Base-by-base conservation (phyloP, 1,140 invertebrate genomes). In the Radopholus similis region DNA sequence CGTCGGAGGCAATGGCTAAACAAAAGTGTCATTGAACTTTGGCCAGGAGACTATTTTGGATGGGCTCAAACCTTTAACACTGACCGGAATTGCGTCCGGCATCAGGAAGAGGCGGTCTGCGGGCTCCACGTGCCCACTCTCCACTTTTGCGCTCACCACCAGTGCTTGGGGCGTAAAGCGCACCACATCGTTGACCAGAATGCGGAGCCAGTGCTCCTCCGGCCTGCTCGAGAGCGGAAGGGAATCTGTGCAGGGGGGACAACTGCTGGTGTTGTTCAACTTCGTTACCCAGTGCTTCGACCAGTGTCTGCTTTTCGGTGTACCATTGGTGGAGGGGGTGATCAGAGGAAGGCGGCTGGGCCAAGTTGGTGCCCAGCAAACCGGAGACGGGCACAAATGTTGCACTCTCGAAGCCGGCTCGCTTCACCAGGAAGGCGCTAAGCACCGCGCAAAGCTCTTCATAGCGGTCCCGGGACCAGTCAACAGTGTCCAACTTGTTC, bases 381-480 rank as follows among this genome's bases (percentile, higher is more conserved):
- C 95, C 96, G 80, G 92, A 96, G 77, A 93, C 95, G 6, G 96
- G 95, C 11, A 98, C 89, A 86, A 90, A 99, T 1, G 86, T 89
- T 0, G 97, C 88, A 84, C 93, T 91, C 8, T 71, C 68, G 56
- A 83, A 83, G 28, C 79, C 79, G 55, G 79, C 95, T n/a, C 90
- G 91, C 85, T 95, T 91, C 83, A 92, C 93, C 0, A 98, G 84
- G 79, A 97, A 98, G n/a, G 84, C 75, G 67, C 88, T 89, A 30
- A 99, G 84, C 82, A 93, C 95, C 53, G 87, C 86, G 0, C 88
- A 87, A 57, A 99, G 93, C 80, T 95, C 91, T 73, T 89, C 85
- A 83, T 92, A 97, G 72, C 92, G 86, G 54, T 89, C 87, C 38
- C 74, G 37, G 23, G 75, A 77, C 86, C 86, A 87, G 8, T 85